phyloP scores from a whole-genome alignment of 2,888 invertebrate species.

The Megalurothrips usitatus region DNA sequence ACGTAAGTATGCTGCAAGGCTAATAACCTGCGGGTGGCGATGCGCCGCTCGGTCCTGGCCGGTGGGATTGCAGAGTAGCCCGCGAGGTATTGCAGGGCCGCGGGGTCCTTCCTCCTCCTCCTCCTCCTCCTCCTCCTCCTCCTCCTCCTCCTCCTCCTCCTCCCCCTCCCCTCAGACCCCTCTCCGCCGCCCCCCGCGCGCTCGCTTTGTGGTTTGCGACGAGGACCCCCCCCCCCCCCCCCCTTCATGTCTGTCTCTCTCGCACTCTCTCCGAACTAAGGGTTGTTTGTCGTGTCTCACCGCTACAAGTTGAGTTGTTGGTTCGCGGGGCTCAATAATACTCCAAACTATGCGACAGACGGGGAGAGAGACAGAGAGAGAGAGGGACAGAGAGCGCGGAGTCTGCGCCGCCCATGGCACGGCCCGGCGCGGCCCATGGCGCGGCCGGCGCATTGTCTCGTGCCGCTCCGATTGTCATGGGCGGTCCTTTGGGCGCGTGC shows the following conservation, averaged over 20 bases:
- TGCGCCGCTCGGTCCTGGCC: too few relatives aligned
- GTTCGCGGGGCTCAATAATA: not conserved
- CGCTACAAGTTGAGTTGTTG: constrained; percentile 21
- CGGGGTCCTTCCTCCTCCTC: too few relatives aligned
- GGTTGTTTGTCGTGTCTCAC: constrained; percentile 9
- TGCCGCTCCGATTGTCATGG: constrained; percentile 4
- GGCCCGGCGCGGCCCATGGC: too few relatives aligned
- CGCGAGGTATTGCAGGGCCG: too few relatives aligned
- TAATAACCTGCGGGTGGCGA: too few relatives aligned
- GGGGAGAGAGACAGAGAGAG: not conserved
- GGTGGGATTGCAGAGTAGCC: too few relatives aligned
- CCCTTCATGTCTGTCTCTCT: constrained; percentile 31
- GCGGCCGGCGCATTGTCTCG: not conserved
- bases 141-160: too few relatives aligned
- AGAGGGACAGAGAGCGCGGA: not conserved
- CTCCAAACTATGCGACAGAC: constrained; percentile 15
- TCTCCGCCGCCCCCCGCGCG: too few relatives aligned
- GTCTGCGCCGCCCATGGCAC: too few relatives aligned
- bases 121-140: too few relatives aligned
- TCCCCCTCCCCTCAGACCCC: too few relatives aligned
- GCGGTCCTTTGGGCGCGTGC: not conserved
- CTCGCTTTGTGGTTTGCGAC: not conserved
- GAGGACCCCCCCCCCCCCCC: constrained; percentile 26
- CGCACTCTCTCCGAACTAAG: not conserved
- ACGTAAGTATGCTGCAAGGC: not conserved